Evolutionary conservation across 2,113 vertebrate genomes (phyloP), one percentile per base, ranked within the genome.

Genomic region (Ciconia maguari): DNA sequence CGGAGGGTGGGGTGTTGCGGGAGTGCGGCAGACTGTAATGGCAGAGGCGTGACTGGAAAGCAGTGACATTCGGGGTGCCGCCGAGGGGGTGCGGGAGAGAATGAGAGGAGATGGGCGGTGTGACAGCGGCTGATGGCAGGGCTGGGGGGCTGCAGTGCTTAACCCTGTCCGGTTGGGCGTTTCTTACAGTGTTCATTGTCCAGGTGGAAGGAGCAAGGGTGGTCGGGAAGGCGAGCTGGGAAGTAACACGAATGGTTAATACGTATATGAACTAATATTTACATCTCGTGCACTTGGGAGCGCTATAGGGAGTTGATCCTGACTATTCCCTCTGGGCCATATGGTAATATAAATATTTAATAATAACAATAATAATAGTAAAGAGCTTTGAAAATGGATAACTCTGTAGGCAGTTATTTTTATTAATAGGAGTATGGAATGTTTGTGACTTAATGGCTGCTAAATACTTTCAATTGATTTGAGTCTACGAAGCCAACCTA

Each of bases 371-470:
- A 75, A 83, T 76, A 96, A 64, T 52, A 85, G 30, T 75, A 68
- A 96, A 89, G 76, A 75, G 65, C 69, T 94, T 95, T 94, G 89
- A 71, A 94, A 96, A 91, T 38, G 0, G 32, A 89, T 44, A 82
- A 57, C 36, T 61, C 44, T n/a, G 26, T 46, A 79, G 89, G 61
- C 41, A 85, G 21, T 79, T 75, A 34, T 79, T 94, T 92, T 94
- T 95, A 83, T 94, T 93, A 89, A 89, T 71, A 94, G 30, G 48
- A 57, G 15, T 57, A 72, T 42, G 52, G 57, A 69, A 69, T 96
- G 61, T 78, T 89, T 93, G 69, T 71, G 65, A 87, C 44, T 87
- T 57, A 84, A 65, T 49, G 58, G 34, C 22, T 87, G 58, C 65
- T 79, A 91, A 91, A 90, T 49, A 70, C 27, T 80, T 95, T 58